Conservation (phyloP, 2,888 invertebrate species). For the Tenthredo scrophulariae region DNA sequence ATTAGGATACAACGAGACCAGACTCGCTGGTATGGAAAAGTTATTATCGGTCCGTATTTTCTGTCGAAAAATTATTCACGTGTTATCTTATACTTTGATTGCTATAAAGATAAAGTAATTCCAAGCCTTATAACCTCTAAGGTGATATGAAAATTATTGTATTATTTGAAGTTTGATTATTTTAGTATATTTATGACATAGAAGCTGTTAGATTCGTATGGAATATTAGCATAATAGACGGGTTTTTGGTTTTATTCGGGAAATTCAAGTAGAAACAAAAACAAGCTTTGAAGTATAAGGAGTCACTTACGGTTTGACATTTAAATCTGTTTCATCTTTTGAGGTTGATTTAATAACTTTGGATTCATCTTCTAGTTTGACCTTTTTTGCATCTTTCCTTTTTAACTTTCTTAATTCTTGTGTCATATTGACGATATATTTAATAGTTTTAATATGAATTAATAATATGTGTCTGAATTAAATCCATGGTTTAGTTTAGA, state of each 20-base stretch:
- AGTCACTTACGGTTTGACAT: constrained; percentile 62
- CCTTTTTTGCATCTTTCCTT: constrained; percentile 63
- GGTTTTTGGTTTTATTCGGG: neutral
- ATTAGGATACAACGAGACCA: constrained; percentile 78
- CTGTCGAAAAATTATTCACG: constrained; percentile 61
- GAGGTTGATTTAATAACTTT: constrained; percentile 56
- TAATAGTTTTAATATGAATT: neutral
- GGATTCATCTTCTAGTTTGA: constrained; percentile 57
- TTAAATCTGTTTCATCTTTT: constrained; percentile 50
- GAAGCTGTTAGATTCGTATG: neutral
- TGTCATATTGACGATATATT: constrained; percentile 62
- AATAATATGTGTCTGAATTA: neutral
- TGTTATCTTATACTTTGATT: neutral
- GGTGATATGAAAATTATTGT: neutral
- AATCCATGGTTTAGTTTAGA: constrained; percentile 4
- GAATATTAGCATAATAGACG: neutral
- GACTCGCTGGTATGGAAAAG: constrained; percentile 78
- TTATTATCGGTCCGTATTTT: constrained; percentile 77
- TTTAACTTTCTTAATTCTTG: constrained; percentile 65
- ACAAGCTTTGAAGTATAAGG: neutral
- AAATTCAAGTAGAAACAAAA: neutral
- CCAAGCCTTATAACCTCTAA: neutral
- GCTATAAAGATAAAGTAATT: neutral
- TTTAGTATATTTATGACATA: neutral
- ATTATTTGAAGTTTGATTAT: neutral